Percentiles rank a stretch among this genome's conserved stretches.
Conservation (phyloP, 2,113 vertebrate species). For the Pogona vitticeps region DNA sequence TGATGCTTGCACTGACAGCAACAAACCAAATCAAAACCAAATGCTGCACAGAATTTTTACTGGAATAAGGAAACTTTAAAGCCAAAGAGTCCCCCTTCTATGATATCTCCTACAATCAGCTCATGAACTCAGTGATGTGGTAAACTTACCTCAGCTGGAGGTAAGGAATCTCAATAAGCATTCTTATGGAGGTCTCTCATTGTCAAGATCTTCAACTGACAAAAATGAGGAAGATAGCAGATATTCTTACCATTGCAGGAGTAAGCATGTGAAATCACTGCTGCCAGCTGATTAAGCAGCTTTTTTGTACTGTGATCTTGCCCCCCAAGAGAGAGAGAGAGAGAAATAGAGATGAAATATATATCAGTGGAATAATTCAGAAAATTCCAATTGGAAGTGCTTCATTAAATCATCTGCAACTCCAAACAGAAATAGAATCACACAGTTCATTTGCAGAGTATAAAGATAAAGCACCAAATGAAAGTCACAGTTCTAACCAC, state of each 20-base stretch:
- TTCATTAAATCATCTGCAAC: neutral
- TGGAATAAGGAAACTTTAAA: neutral
- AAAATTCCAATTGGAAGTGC: neutral
- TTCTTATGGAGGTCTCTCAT: too few species aligned
- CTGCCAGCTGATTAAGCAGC: neutral
- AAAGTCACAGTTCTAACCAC: neutral
- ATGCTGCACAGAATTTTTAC: too few species aligned
- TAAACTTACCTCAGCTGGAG: too few species aligned
- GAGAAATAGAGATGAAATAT: neutral
- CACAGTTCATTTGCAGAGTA: neutral
- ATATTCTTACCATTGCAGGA: neutral
- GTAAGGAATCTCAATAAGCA: too few species aligned
- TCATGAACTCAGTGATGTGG: too few species aligned
- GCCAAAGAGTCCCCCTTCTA: too few species aligned
- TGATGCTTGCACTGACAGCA: too few species aligned
- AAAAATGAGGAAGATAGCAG: too few species aligned
- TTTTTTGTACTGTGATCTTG: neutral
- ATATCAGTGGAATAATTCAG: neutral
- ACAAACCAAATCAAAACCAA: too few species aligned
- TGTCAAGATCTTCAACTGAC: too few species aligned
- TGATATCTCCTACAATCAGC: too few species aligned
- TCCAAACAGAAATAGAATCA: neutral
- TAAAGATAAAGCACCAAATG: neutral
- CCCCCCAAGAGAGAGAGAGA: too few species aligned
- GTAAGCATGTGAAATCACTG: neutral